A percentile compares a stretch with the other conserved stretches of the same genome.
Evolutionary conservation across 2,797 vertebrate species (phyloP).

Genomic region (Nasua narica): DNA sequence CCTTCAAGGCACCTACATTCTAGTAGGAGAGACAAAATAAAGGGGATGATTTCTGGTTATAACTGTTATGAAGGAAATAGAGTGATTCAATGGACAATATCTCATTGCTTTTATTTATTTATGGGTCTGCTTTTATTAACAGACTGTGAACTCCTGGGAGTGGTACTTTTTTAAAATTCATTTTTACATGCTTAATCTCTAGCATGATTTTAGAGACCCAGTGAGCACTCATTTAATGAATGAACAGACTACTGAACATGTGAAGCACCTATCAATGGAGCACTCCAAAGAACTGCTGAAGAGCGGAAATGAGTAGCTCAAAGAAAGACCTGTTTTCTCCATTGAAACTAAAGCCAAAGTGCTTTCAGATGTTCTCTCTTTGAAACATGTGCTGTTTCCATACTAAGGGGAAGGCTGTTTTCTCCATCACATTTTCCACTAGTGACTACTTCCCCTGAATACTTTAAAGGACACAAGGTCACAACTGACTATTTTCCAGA

Average conservation of each 20-base stretch:
- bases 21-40: neutral
- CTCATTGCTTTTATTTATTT: neutral
- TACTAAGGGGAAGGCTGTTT: neutral
- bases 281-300: fast-evolving
- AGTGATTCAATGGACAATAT: neutral
- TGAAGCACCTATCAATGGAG: neutral
- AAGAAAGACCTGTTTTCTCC: neutral
- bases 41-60: neutral
- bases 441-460: neutral
- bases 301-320: neutral
- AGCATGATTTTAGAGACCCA: neutral
- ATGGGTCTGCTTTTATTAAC: neutral
- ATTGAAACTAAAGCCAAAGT: neutral
- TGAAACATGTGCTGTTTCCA: neutral
- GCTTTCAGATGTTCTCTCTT: neutral
- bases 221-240: neutral
- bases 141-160: neutral
- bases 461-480: neutral
- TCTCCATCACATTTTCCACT: neutral
- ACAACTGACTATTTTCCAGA: neutral
- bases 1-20: neutral
- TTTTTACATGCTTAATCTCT: neutral
- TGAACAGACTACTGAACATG: neutral
- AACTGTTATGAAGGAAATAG: neutral
- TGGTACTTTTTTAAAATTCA: neutral